These are phyloP conservation scores for Scartelaos histophorus DNA, from an alignment of 2,113 vertebrate species.

Conservation along the genomic window DNA sequence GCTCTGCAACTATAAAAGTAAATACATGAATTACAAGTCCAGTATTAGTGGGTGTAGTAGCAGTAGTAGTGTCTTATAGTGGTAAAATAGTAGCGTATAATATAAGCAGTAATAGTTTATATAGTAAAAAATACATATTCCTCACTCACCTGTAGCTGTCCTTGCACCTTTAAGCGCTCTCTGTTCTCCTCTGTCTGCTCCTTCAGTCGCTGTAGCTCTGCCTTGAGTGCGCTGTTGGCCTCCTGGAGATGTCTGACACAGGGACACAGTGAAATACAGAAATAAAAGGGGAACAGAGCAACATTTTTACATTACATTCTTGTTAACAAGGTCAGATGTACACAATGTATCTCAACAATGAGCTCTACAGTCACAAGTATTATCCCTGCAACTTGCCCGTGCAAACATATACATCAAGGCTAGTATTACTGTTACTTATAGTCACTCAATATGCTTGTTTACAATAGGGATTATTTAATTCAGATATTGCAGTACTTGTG, in stretches of 20 bases:
- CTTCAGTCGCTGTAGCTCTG: slow-evolving; percentile 64
- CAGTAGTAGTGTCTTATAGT: not conserved
- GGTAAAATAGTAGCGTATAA: too few species aligned
- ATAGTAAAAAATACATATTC: not conserved
- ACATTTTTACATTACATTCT: slow-evolving; percentile 52
- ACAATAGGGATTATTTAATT: slow-evolving; percentile 34
- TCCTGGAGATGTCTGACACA: slow-evolving; percentile 69
- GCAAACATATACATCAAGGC: slow-evolving; percentile 14
- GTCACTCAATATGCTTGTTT: slow-evolving; percentile 26
- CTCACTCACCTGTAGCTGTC: slow-evolving; percentile 4
- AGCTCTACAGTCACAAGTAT: slow-evolving; percentile 20
- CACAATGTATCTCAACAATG: slow-evolving; percentile 34
- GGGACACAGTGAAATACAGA: slow-evolving; percentile 33
- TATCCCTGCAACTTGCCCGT: slow-evolving; percentile 19
- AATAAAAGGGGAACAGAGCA: slow-evolving; percentile 33
- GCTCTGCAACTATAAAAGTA: slow-evolving; percentile 45
- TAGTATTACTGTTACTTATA: slow-evolving; percentile 33
- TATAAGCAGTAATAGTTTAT: not conserved
- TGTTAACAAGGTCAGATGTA: slow-evolving; percentile 43
- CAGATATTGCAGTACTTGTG: slow-evolving; percentile 13
- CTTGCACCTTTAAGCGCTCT: slow-evolving; percentile 67
- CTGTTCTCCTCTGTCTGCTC: slow-evolving; percentile 51
- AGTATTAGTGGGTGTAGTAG: not conserved
- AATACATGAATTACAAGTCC: not conserved
- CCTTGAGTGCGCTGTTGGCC: slow-evolving; percentile 65